phyloP scores from a whole-genome alignment of 1,140 invertebrate species.

The Drosophila nigrodunni region DNA sequence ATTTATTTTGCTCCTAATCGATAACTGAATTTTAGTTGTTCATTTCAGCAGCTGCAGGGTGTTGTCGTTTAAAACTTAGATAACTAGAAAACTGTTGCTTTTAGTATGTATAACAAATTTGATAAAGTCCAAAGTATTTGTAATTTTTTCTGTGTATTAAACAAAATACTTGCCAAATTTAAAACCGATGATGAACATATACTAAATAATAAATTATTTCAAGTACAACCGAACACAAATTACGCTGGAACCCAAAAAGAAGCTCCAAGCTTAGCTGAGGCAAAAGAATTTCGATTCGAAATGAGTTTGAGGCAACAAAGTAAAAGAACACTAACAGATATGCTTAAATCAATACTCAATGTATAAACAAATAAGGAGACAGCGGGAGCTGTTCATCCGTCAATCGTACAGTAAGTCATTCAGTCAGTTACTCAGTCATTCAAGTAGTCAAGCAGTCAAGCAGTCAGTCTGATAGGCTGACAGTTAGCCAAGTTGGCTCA shows the following conservation, averaged over 20 bases:
- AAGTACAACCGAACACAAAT: no score
- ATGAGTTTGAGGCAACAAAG: conserved; percentile 7
- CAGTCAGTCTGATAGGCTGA: not conserved
- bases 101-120: no score
- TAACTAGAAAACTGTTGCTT: no score
- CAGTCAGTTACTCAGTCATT: conserved; percentile 35
- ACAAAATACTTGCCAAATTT: no score
- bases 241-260: not conserved
- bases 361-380: conserved; percentile 21
- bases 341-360: conserved; percentile 35
- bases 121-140: no score
- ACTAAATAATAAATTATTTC: no score
- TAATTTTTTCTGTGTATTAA: no score
- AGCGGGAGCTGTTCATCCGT: conserved; percentile 22
- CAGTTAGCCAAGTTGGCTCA: conserved; percentile 46
- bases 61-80: conserved; percentile 5
- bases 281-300: not conserved
- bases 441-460: conserved; percentile 3
- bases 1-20: not conserved
- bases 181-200: no score
- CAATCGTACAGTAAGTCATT: conserved; percentile 29
- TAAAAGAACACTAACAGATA: conserved; percentile 23
- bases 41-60: not conserved
- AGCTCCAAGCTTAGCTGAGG: not conserved
- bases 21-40: not conserved